phyloP scores from a whole-genome alignment of 2,113 vertebrate genomes.

The Pelusios castaneus region DNA sequence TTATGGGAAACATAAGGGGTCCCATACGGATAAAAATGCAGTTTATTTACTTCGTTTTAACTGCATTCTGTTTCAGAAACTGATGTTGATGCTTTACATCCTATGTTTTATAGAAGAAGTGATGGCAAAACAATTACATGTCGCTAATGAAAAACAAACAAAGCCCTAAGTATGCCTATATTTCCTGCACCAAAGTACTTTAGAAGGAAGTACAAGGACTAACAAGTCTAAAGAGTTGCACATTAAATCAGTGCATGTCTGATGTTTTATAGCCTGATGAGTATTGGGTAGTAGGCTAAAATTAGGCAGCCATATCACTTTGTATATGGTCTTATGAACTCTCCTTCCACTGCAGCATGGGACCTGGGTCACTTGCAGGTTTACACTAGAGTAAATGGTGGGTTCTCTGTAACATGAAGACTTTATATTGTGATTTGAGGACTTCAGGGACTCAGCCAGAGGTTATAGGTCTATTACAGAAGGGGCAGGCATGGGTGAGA shows the following conservation, averaged over 20 bases:
- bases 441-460: neutral
- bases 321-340: neutral
- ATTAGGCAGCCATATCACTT: neutral
- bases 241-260: neutral
- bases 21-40: neutral
- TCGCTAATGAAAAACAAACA: neutral
- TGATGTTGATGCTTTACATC: neutral
- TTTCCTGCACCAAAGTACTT: neutral
- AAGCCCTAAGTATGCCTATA: neutral
- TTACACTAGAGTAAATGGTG: neutral
- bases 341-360: neutral
- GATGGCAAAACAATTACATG: neutral
- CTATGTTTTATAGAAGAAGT: neutral
- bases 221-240: neutral
- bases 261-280: neutral
- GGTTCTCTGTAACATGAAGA: neutral
- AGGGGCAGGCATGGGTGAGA: neutral
- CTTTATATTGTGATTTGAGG: neutral
- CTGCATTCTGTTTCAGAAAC: neutral
- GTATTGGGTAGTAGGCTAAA: neutral
- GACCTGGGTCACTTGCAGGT: neutral
- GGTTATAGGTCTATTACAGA: neutral
- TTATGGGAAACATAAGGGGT: neutral
- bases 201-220: neutral
- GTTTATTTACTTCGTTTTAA: neutral